Evolutionary conservation across 2,888 invertebrate species (phyloP).

Genomic region (Trichogramma evanescens): DNA sequence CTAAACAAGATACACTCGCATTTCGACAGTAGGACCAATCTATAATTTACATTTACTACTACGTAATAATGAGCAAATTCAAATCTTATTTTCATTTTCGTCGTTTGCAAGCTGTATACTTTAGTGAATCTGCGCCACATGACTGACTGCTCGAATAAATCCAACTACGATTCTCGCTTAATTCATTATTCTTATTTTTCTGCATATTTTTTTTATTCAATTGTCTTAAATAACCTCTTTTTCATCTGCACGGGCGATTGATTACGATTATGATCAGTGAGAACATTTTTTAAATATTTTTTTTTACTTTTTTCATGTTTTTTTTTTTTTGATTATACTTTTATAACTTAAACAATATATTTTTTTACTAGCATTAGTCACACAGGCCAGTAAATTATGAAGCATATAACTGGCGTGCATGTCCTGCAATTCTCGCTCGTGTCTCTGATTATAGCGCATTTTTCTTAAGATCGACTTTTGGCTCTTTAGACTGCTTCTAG

Average conservation of each 20-base stretch:
- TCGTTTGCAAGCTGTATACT: no score
- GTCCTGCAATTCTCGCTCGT: constrained; percentile 21
- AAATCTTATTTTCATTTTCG: background rate
- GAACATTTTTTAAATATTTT: constrained; percentile 7
- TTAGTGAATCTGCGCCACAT: no score
- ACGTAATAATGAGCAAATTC: constrained; percentile 20
- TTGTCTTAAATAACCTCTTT: constrained; percentile 7
- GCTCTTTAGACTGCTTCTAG: constrained; percentile 22
- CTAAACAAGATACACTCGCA: constrained; percentile 18
- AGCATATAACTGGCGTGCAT: constrained; percentile 34
- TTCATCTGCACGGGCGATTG: constrained; percentile 21
- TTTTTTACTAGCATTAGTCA: constrained; percentile 29
- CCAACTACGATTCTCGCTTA: constrained; percentile 9
- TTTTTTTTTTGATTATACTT: constrained; percentile 21
- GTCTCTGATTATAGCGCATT: constrained; percentile 3
- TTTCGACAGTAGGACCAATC: constrained; percentile 19
- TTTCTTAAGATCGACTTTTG: constrained; percentile 20
- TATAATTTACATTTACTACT: constrained; percentile 12
- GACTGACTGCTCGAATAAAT: background rate
- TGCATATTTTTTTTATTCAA: background rate
- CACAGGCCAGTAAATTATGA: constrained; percentile 35
- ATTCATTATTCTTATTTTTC: constrained; percentile 5
- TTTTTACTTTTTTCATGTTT: constrained; percentile 20
- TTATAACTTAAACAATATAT: constrained; percentile 18
- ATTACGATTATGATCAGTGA: constrained; percentile 23